These are phyloP conservation scores for Danio kyathit DNA, from an alignment of 2,797 vertebrate species.

Conservation along the genomic window DNA sequence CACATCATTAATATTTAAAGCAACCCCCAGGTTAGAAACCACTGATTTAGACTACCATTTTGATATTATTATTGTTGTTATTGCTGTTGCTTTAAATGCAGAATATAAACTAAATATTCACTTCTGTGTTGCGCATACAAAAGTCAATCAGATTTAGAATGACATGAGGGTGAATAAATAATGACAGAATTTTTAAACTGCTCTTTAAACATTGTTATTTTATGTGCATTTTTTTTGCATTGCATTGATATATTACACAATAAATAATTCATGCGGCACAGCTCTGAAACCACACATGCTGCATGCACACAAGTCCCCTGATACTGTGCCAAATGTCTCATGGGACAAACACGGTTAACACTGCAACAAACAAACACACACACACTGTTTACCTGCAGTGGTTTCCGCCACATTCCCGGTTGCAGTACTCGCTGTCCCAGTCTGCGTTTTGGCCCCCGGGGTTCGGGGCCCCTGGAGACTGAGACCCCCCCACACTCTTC, in stretches of 20 bases:
- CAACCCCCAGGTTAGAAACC: no score
- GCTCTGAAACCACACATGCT: slow-evolving; percentile 19
- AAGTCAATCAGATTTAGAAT: background rate
- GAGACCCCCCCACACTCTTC: slow-evolving; percentile 88
- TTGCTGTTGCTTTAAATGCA: background rate
- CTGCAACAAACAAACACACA: slow-evolving; percentile 12
- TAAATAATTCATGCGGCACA: slow-evolving; percentile 23
- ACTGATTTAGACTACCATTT: no score
- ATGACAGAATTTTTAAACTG: background rate
- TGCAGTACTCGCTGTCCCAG: slow-evolving; percentile 95
- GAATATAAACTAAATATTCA: background rate
- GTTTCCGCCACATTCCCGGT: slow-evolving; percentile 93
- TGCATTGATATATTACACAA: slow-evolving; percentile 17
- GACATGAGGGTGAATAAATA: background rate
- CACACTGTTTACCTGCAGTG: slow-evolving; percentile 89
- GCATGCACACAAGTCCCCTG: slow-evolving; percentile 9
- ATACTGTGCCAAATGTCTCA: background rate
- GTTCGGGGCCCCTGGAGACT: slow-evolving; percentile 91
- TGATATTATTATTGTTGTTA: no score
- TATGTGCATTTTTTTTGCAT: background rate
- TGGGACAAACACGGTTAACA: slow-evolving; percentile 40
- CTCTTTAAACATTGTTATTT: background rate
- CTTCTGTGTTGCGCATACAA: background rate
- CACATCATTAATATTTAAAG: no score
- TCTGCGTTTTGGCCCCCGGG: slow-evolving; percentile 85